Evolutionary conservation across 35 echinoderm and acorn worm species (phyloP), one percentile per base, ranked within the genome.

Genomic region (Anneissia japonica): DNA sequence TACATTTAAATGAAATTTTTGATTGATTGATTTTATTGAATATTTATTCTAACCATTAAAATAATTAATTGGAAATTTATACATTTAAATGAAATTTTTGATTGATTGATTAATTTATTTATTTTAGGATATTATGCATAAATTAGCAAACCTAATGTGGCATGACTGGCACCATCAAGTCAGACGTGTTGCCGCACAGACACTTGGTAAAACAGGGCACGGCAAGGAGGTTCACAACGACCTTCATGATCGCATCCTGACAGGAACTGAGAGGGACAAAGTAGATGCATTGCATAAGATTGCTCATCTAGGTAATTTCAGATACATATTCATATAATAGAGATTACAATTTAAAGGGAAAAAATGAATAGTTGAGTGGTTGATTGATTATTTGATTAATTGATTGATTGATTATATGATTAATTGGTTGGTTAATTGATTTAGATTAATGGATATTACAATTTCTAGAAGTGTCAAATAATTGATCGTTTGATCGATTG

Each of bases 81-180:
- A n/a, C n/a, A n/a, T n/a, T n/a, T 28, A 13, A 28, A 28, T 28
- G 13, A 64, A 64, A 64, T 28, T 14, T 64, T 64, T 64, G 28
- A 13, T 14, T 64, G 51, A 64, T 64, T 64, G 51, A 64, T 28
- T 12, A 17, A 78, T 19, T 33, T 78, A 19, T 78, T 17, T 19
- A 10, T 21, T 88, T 1, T 85, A 99, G 96, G 96, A 99, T 75
- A 94, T 99, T 75, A 99, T 89, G 13, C 91, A 99, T 84, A 99
- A 99, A 84, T 79, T 99, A 37, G 85, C 77, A 37, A 90, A 93
- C 38, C 82, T 99, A 38, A 99, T 99, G 96, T 99, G 96, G 96
- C 89, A 99, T 84, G 96, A 99, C 76, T 99, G 96, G 96, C 96
- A 99, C 77, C 82, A 91, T 26, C 92, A 99, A 36, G 96, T 99